Evolutionary conservation across 2,797 vertebrate genomes (phyloP), one percentile per base, ranked within the genome.

Genomic region (Liparis tanakae): DNA sequence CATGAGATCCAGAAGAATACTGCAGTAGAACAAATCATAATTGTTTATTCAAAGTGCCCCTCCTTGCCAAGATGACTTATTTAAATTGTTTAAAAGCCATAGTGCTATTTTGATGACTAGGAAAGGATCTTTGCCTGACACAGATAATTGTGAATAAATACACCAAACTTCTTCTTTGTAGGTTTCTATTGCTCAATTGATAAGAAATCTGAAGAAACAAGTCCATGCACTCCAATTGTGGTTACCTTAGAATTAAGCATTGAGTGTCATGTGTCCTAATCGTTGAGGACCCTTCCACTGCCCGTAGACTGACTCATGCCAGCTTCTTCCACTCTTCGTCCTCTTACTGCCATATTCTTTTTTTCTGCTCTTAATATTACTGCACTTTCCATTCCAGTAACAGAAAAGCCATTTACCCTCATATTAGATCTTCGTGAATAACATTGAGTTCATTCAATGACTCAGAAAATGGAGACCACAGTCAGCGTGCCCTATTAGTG

Each of bases 391-490:
- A 85, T 86, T 65, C 48, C 70, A 80, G 82, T 74, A 77, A 80
- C 56, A 48, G 60, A 79, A 81, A 73, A 86, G 67, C 73, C 48
- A 85, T 79, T 77, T 87, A 78, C 65, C 61, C 67, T 74, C 79
- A 75, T 79, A 82, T 88, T 85, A 85, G 81, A 90, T 86, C 78
- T 85, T 78, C 82, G 76, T 43, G 66, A 87, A 88, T 89, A 80
- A 78, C 75, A 78, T 50, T 68, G 74, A 84, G 83, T 90, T 86
- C 72, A 78, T 71, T 87, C 79, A 76, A 50, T 91, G 88, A 85
- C 81, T 84, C 76, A 85, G 73, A 88, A 86, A 61, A 82, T 17
- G 61, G 54, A 82, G 84, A 86, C 87, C 89, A 87, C 88, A 91
- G 85, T 83, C 78, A 70, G 58, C 5, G 68, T 77, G 68, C 57